These are phyloP conservation scores for Ancistrus triradiatus DNA, from an alignment of 2,113 vertebrate genomes.

Conservation along the genomic window DNA sequence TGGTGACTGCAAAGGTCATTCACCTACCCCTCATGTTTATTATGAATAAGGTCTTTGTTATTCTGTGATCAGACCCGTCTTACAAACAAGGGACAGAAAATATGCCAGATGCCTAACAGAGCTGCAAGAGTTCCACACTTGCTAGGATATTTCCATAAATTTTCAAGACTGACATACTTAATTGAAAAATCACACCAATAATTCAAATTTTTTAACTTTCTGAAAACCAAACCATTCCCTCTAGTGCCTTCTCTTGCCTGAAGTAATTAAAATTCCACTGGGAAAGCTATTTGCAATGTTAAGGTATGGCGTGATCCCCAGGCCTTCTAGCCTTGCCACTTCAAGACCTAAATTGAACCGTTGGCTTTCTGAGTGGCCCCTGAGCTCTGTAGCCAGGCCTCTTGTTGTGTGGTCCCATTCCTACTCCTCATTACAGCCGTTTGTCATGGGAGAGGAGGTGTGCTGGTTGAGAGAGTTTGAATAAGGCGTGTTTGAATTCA, in stretches of 20 bases:
- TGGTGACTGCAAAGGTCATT: no score
- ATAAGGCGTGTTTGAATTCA: conserved; percentile 80
- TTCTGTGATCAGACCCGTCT: no score
- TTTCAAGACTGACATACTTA: no score
- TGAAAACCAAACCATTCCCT: not conserved
- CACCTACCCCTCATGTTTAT: no score
- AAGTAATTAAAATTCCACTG: conserved; percentile 70
- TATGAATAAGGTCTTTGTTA: no score
- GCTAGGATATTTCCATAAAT: no score
- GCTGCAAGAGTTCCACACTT: no score
- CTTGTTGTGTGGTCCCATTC: conserved; percentile 71
- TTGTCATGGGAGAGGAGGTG: conserved; percentile 57
- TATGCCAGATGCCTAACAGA: no score
- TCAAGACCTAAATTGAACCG: conserved; percentile 68
- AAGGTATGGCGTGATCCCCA: conserved; percentile 65
- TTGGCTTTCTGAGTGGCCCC: conserved; percentile 58
- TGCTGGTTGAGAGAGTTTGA: conserved; percentile 72
- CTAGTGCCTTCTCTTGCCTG: not conserved
- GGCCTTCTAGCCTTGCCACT: conserved; percentile 54
- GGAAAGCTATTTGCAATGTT: conserved; percentile 57
- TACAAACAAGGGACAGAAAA: no score
- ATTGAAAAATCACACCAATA: not conserved
- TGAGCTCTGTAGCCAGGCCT: conserved; percentile 41
- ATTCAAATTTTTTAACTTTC: not conserved
- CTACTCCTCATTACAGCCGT: conserved; percentile 64